A percentile compares a stretch with the other conserved stretches of the same genome.
Evolutionary conservation across 2,888 invertebrate species (phyloP).

Genomic region (Idaea straminata): DNA sequence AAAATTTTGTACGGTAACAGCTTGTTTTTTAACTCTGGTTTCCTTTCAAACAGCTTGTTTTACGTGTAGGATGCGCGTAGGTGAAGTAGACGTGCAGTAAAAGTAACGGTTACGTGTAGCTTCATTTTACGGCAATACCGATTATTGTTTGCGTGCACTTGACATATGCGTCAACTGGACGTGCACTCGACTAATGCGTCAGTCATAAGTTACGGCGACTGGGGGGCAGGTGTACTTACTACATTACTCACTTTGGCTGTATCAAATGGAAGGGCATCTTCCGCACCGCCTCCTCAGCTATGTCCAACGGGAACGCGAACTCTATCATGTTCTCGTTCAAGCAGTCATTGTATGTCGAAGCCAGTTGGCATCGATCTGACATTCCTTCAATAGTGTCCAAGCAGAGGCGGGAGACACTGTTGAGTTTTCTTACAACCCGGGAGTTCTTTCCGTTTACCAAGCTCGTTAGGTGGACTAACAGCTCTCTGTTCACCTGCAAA

Average conservation of each 20-base stretch:
- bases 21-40: no score
- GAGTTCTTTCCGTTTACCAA: constrained; percentile 71
- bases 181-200: no score
- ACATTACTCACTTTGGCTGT: constrained; percentile 64
- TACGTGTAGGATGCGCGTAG: no score
- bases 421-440: constrained; percentile 65
- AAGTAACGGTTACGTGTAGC: no score
- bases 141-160: no score
- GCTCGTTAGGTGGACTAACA: constrained; percentile 64
- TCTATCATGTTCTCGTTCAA: constrained; percentile 72
- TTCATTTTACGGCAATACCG: no score
- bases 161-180: no score
- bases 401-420: constrained; percentile 64
- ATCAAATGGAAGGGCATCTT: constrained; percentile 75
- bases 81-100: no score
- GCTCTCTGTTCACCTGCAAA: constrained; percentile 64
- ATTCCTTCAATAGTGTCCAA: constrained; percentile 69
- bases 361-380: constrained; percentile 67
- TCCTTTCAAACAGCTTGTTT: no score
- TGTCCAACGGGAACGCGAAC: constrained; percentile 68
- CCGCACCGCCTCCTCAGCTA: constrained; percentile 69
- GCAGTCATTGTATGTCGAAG: constrained; percentile 72
- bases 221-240: no score
- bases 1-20: no score
- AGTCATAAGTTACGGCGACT: no score